Conservation (phyloP, 2,888 invertebrate genomes). For the Caenorhabditis sulstoni region DNA sequence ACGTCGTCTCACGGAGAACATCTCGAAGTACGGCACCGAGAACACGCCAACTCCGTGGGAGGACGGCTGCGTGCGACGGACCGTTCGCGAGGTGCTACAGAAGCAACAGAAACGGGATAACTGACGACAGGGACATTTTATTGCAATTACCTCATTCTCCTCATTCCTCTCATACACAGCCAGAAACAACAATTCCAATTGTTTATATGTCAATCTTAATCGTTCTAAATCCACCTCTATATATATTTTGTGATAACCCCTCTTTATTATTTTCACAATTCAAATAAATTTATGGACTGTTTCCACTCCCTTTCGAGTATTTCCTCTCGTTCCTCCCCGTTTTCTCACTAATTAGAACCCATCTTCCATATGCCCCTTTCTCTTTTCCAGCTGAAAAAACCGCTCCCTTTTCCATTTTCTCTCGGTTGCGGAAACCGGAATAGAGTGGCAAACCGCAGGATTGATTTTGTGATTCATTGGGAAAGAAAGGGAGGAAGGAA, state of each 20-base stretch:
- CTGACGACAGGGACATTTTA: neutral
- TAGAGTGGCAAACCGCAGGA: conserved; percentile 17
- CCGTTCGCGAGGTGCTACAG: conserved; percentile 28
- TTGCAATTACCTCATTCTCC: neutral
- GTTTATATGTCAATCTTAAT: too few relatives aligned
- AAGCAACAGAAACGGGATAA: neutral
- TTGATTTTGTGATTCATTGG: conserved; percentile 52
- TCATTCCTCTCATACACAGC: neutral
- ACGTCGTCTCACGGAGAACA: conserved; percentile 28
- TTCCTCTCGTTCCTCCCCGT: neutral
- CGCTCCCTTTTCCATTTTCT: conserved; percentile 9
- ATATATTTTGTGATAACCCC: neutral
- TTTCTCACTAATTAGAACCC: conserved; percentile 2
- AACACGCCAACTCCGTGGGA: conserved; percentile 40
- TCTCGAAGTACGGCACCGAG: conserved; percentile 43
- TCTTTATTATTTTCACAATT: too few relatives aligned
- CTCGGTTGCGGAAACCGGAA: conserved; percentile 41
- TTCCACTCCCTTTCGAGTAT: neutral
- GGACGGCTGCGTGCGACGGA: conserved; percentile 38
- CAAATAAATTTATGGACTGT: too few relatives aligned
- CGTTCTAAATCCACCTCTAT: too few relatives aligned
- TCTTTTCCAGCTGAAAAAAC: conserved; percentile 7
- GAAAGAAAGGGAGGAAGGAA: neutral
- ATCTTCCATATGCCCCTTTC: neutral
- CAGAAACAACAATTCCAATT: too few relatives aligned